Evolutionary conservation across 2,888 invertebrate genomes (phyloP).

Genomic region (Gibbula magus): DNA sequence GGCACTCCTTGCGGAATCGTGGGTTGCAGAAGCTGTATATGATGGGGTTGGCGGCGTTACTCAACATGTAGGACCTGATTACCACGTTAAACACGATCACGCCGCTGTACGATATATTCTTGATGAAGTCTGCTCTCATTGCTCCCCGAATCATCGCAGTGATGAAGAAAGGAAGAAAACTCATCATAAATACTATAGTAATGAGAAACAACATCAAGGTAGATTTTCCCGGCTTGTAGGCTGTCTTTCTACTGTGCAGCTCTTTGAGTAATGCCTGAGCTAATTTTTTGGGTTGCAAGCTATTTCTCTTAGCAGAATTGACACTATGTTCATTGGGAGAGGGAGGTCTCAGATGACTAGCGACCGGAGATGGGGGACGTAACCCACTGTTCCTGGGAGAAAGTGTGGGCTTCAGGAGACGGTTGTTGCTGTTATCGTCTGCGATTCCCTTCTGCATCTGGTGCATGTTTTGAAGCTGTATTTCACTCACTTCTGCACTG

Average conservation of each 20-base stretch:
- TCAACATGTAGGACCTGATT: conserved; percentile 57
- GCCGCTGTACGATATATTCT: conserved; percentile 36
- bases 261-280: conserved; percentile 27
- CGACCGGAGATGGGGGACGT: not conserved
- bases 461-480: too few relatives aligned
- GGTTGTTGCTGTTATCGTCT: too few relatives aligned
- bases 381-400: not conserved
- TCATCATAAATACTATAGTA: conserved; percentile 57
- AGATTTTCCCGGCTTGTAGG: conserved; percentile 49
- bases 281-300: not conserved
- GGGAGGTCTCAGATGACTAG: not conserved
- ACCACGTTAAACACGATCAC: conserved; percentile 51
- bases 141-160: conserved; percentile 53
- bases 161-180: conserved; percentile 62
- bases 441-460: too few relatives aligned
- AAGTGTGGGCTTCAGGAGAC: not conserved
- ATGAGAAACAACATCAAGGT: conserved; percentile 61
- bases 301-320: too few relatives aligned
- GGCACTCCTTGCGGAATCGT: conserved; percentile 48
- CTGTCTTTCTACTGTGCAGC: conserved; percentile 15
- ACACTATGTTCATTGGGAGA: too few relatives aligned
- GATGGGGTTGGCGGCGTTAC: conserved; percentile 62
- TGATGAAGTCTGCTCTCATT: conserved; percentile 37
- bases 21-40: conserved; percentile 60
- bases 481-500: not conserved